Percentiles rank a stretch among this genome's conserved stretches.
Evolutionary conservation across 2,797 vertebrate species (phyloP).

Genomic region (Sciurus carolinensis): DNA sequence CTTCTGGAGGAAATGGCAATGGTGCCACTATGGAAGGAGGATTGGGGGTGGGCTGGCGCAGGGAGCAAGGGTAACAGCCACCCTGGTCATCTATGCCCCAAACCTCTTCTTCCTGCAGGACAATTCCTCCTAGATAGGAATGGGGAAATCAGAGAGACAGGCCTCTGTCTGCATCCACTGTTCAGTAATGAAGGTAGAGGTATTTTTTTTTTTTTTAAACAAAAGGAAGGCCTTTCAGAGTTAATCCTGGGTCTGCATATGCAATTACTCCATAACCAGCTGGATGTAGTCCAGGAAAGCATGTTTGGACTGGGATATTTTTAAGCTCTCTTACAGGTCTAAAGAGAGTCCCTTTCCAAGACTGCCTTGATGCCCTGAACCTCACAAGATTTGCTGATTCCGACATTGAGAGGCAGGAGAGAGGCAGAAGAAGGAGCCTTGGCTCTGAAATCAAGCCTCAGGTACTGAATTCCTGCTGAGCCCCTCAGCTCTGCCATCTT

Average conservation of each 20-base stretch:
- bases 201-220: not conserved
- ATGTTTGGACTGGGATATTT: not conserved
- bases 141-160: not conserved
- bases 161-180: not conserved
- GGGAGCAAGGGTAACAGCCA: too few relatives aligned
- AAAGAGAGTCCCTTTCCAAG: not conserved
- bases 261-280: too few relatives aligned
- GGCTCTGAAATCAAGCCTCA: too few relatives aligned
- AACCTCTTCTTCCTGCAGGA: not conserved
- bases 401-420: not conserved
- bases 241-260: not conserved
- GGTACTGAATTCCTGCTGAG: not conserved
- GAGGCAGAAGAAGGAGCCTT: rapidly evolving
- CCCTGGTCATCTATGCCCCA: not conserved
- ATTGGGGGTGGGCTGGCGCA: not conserved
- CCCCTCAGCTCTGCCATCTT: not conserved
- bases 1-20: not conserved
- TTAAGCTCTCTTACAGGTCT: not conserved
- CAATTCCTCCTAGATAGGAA: too few relatives aligned
- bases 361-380: not conserved
- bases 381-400: not conserved
- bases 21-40: not conserved
- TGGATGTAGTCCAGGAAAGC: not conserved
- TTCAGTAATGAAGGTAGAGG: too few relatives aligned
- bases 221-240: not conserved